Base-by-base conservation (phyloP, 1,140 invertebrate genomes). In the Lysiphlebus fabarum region DNA sequence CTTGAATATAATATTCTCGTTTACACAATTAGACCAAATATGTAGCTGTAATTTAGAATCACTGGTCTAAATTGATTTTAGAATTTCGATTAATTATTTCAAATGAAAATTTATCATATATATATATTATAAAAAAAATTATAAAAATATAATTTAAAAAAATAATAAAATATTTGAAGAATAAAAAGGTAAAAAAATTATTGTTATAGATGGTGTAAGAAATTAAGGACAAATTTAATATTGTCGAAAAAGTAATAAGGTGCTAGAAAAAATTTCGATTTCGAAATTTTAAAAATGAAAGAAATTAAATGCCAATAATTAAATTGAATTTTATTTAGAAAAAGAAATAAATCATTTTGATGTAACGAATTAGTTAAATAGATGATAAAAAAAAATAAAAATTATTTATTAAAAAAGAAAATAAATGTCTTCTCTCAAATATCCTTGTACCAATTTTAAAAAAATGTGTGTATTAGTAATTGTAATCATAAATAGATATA, bases 11-110 rank as follows among this genome's bases (percentile, higher is more conserved):
- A 49, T 2, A 47, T 14, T 34, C 40, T 56, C 43, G 40, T 58
- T 47, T 11, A 34, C 43, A 43, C 12, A 58, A 58, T 58, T 51
- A 51, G 56, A 58, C 56, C 56, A 58, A 58, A 58, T 58, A 58
- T 58, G 47, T 56, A 56, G 56, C 17, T 40, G 47, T 58, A 58
- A 58, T 58, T 42, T 50, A 44, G 26, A 56, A 5, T 56, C 54
- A 41, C 45, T 56, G 54, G 54, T 56, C 42, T 56, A 47, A 41
- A 41, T 56, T 58, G 38, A 58, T 37, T 49, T 57, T 57, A 50
- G 50, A 12, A 41, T 58, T 49, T 45, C 34, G 12, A 51, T 43
- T 57, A 14, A 34, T 50, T 50, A 43, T 36, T 53, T 14, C 5
- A 17, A 2, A 49, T 4, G 6, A 26, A 49, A 49, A 58, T 50